Evolutionary conservation across 2,113 vertebrate genomes (phyloP).

Genomic region (Oryzias woworae): DNA sequence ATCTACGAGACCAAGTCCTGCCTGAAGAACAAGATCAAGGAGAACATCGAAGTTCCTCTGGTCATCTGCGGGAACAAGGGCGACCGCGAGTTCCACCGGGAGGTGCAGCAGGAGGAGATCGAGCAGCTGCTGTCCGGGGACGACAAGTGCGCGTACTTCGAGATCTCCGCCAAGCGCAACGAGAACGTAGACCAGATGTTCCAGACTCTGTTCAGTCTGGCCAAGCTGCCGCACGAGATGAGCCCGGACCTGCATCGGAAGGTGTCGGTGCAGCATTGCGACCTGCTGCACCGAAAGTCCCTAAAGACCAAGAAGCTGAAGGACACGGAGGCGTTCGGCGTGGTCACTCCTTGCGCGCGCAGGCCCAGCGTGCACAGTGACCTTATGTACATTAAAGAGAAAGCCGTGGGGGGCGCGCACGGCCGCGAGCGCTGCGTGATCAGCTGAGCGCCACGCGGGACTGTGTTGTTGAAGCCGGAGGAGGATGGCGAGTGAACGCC

Average conservation of each 20-base stretch:
- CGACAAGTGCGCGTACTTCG: slow-evolving; percentile 91
- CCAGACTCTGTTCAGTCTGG: slow-evolving; percentile 90
- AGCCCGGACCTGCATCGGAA: slow-evolving; percentile 96
- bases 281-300: slow-evolving; percentile 88
- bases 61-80: slow-evolving; percentile 98
- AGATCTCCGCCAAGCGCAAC: slow-evolving; percentile 96
- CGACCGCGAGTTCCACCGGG: slow-evolving; percentile 87
- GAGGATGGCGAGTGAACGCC: slow-evolving; percentile 15
- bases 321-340: slow-evolving; percentile 88
- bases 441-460: slow-evolving; percentile 74
- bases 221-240: slow-evolving; percentile 96
- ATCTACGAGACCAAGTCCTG: slow-evolving; percentile 96
- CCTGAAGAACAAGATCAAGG: slow-evolving; percentile 94
- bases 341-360: slow-evolving; percentile 92
- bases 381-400: slow-evolving; percentile 96
- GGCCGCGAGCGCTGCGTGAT: slow-evolving; percentile 91
- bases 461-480: slow-evolving; percentile 10
- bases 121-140: slow-evolving; percentile 86
- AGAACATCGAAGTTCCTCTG: slow-evolving; percentile 90
- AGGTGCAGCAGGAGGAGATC: slow-evolving; percentile 86
- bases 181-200: slow-evolving; percentile 97
- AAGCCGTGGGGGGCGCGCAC: slow-evolving; percentile 84
- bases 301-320: slow-evolving; percentile 86
- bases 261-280: slow-evolving; percentile 91
- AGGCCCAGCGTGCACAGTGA: slow-evolving; percentile 97